Conservation (phyloP, 1,140 invertebrate species). For the Pararge aegeria region DNA sequence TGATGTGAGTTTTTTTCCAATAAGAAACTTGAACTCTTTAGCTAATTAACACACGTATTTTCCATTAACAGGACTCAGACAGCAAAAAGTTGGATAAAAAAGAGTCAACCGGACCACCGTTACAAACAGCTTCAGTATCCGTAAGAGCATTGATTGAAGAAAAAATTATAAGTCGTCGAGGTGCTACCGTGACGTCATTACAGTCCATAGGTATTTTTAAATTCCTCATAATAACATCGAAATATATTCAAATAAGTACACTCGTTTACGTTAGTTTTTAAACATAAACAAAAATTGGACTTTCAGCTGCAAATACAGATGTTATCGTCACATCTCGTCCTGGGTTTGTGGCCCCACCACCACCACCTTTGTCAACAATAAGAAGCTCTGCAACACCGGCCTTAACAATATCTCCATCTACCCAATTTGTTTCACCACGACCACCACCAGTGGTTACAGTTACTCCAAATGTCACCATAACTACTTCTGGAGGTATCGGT, state of each 20-base stretch:
- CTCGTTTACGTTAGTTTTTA: background rate
- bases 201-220: conserved; percentile 45
- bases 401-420: conserved; percentile 54
- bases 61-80: conserved; percentile 86
- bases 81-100: conserved; percentile 93
- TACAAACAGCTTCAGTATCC: conserved; percentile 93
- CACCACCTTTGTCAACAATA: conserved; percentile 81
- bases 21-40: background rate
- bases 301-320: conserved; percentile 66
- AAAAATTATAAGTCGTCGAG: conserved; percentile 92
- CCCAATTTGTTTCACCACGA: conserved; percentile 79
- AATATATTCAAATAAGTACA: too few relatives aligned
- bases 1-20: too few relatives aligned
- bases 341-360: conserved; percentile 66
- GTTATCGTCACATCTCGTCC: conserved; percentile 59
- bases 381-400: conserved; percentile 78
- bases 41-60: conserved; percentile 4
- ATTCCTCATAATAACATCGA: background rate
- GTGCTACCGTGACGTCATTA: conserved; percentile 53
- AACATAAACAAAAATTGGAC: conserved; percentile 12
- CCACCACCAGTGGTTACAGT: conserved; percentile 80
- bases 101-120: conserved; percentile 87
- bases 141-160: conserved; percentile 94
- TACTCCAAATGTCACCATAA: conserved; percentile 35
- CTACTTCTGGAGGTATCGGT: background rate